Evolutionary conservation across 2,888 invertebrate genomes (phyloP).

Genomic region (Penaeus monodon): DNA sequence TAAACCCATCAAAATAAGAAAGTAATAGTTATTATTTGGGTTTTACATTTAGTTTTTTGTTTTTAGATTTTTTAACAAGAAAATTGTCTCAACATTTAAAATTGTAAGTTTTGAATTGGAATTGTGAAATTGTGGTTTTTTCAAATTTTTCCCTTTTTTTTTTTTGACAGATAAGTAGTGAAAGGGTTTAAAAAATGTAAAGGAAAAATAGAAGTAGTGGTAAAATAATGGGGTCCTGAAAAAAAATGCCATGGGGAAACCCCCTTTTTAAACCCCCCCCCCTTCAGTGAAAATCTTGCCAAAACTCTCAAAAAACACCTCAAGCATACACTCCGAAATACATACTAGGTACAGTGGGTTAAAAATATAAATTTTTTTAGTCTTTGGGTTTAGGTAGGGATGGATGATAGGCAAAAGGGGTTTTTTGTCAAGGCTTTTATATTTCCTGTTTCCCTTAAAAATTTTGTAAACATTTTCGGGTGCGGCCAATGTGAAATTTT

Average conservation of each 20-base stretch:
- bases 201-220: background rate
- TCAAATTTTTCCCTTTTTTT: background rate
- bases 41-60: too few relatives aligned
- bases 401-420: background rate
- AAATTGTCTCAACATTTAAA: too few relatives aligned
- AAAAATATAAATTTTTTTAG: background rate
- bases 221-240: too few relatives aligned
- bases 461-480: too few relatives aligned
- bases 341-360: slow-evolving; percentile 11
- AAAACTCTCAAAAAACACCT: background rate
- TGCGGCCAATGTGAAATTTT: too few relatives aligned
- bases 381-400: background rate
- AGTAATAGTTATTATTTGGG: too few relatives aligned
- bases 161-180: slow-evolving; percentile 10
- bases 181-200: background rate
- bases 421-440: too few relatives aligned
- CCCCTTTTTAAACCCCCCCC: background rate
- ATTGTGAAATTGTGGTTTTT: too few relatives aligned
- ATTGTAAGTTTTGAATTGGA: too few relatives aligned
- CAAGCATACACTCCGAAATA: slow-evolving; percentile 44
- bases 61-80: too few relatives aligned
- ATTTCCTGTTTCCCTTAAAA: too few relatives aligned
- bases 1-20: too few relatives aligned
- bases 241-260: background rate
- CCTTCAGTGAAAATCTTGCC: background rate